phyloP scores from a whole-genome alignment of 2,888 invertebrate genomes.

The Idaea biselata region DNA sequence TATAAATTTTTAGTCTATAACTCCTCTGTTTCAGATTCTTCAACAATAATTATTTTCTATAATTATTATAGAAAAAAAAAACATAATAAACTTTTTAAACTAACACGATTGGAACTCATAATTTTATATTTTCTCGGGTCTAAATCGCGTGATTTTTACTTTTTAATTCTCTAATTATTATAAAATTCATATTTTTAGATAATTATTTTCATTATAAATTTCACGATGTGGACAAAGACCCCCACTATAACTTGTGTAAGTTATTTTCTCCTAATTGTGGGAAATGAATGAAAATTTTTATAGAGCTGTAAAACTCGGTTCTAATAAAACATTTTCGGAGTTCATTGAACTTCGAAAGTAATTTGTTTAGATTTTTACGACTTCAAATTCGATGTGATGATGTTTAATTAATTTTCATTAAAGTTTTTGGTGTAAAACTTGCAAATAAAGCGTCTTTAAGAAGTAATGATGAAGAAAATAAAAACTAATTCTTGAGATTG shows the following conservation, averaged over 20 bases:
- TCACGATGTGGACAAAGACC: not conserved
- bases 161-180: too few species aligned
- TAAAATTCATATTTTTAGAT: too few species aligned
- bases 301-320: constrained; percentile 60
- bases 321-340: constrained; percentile 60
- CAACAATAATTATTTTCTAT: too few species aligned
- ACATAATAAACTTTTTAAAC: too few species aligned
- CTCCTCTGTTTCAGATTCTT: too few species aligned
- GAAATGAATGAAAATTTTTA: constrained; percentile 70
- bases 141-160: too few species aligned
- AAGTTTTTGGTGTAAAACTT: constrained; percentile 22
- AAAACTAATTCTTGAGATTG: not conserved
- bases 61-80: too few species aligned
- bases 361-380: constrained; percentile 52
- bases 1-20: too few species aligned
- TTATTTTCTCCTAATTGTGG: constrained; percentile 55
- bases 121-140: too few species aligned
- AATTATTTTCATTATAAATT: not conserved
- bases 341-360: constrained; percentile 60
- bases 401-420: constrained; percentile 4
- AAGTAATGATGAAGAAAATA: not conserved
- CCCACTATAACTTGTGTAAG: constrained; percentile 18
- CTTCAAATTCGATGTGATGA: constrained; percentile 33
- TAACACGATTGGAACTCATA: too few species aligned
- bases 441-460: constrained; percentile 12